Evolutionary conservation across 2,797 vertebrate genomes (phyloP).

Genomic region (Peromyscus melanophrys): DNA sequence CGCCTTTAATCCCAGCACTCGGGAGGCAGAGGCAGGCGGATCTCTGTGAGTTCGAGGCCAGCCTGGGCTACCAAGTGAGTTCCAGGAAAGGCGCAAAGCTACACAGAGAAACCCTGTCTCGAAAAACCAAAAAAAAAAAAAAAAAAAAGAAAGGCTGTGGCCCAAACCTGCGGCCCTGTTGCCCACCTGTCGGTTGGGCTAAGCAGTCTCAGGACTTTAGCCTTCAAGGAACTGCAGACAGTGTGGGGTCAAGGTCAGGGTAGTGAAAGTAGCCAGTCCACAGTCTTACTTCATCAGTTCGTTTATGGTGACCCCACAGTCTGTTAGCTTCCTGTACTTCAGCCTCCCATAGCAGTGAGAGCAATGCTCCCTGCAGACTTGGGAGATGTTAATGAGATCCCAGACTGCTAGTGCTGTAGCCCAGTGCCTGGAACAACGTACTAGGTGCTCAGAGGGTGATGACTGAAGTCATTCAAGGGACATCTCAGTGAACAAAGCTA

Average conservation of each 20-base stretch:
- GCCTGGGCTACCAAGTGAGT: no score
- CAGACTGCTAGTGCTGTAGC: slow-evolving; percentile 49
- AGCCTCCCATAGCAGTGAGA: slow-evolving; percentile 1
- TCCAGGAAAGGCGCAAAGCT: no score
- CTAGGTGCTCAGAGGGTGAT: slow-evolving; percentile 43
- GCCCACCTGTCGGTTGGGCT: neutral
- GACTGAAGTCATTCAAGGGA: neutral
- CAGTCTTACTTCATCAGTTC: neutral
- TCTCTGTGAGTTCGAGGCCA: no score
- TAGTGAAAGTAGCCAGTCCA: neutral
- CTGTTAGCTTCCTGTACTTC: slow-evolving; percentile 63
- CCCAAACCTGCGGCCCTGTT: neutral
- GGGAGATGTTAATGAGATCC: slow-evolving; percentile 76
- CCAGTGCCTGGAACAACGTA: slow-evolving; percentile 79
- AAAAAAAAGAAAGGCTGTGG: neutral
- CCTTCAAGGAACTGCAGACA: neutral
- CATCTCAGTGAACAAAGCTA: neutral
- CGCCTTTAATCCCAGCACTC: no score
- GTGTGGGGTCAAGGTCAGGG: neutral
- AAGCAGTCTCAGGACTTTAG: neutral
- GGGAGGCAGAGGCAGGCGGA: no score
- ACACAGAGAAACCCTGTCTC: no score
- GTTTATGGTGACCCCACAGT: neutral
- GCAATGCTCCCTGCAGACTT: slow-evolving; percentile 40
- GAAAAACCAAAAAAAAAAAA: no score